A percentile compares a stretch with the other conserved stretches of the same genome.
These are phyloP conservation scores for Daboia siamensis DNA, from an alignment of 2,113 vertebrate genomes.

Conservation along the genomic window DNA sequence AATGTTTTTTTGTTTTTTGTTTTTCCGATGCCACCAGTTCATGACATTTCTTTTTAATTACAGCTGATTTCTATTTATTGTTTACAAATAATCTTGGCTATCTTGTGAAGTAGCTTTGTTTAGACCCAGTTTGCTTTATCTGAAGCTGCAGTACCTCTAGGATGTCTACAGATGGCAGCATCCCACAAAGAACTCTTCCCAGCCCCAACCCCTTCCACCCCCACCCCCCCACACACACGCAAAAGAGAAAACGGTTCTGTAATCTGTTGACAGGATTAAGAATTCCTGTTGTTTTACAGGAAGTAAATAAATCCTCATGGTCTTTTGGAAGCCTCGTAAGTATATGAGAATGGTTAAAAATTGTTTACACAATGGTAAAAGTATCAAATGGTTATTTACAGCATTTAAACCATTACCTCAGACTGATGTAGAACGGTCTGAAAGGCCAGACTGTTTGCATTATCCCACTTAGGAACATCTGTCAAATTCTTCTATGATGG, in stretches of 20 bases:
- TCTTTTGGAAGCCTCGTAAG: slow-evolving; percentile 58
- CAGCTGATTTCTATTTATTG: slow-evolving; percentile 43
- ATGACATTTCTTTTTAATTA: neutral
- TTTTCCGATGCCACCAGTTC: slow-evolving; percentile 31
- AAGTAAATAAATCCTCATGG: slow-evolving; percentile 59
- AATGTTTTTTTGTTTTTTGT: neutral
- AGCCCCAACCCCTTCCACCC: rapidly evolving
- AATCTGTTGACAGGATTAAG: slow-evolving; percentile 58
- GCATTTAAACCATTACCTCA: slow-evolving; percentile 44
- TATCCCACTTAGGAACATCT: slow-evolving; percentile 35
- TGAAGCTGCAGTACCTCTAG: neutral
- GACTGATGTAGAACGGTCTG: slow-evolving; percentile 27
- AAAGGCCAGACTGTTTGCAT: slow-evolving; percentile 44
- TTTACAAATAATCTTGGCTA: slow-evolving; percentile 25
- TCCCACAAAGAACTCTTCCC: slow-evolving; percentile 78
- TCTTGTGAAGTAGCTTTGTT: neutral
- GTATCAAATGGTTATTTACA: slow-evolving; percentile 59
- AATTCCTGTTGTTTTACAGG: slow-evolving; percentile 59
- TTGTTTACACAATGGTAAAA: slow-evolving; percentile 48
- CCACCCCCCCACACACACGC: neutral
- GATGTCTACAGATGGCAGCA: slow-evolving; percentile 91
- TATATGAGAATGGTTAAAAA: slow-evolving; percentile 46
- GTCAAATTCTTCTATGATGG: slow-evolving; percentile 20
- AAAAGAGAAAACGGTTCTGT: neutral
- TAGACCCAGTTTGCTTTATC: neutral